Percentiles rank a stretch among this genome's conserved stretches.
Evolutionary conservation across 1,140 invertebrate genomes (phyloP).

Genomic region (Laupala kohalensis): DNA sequence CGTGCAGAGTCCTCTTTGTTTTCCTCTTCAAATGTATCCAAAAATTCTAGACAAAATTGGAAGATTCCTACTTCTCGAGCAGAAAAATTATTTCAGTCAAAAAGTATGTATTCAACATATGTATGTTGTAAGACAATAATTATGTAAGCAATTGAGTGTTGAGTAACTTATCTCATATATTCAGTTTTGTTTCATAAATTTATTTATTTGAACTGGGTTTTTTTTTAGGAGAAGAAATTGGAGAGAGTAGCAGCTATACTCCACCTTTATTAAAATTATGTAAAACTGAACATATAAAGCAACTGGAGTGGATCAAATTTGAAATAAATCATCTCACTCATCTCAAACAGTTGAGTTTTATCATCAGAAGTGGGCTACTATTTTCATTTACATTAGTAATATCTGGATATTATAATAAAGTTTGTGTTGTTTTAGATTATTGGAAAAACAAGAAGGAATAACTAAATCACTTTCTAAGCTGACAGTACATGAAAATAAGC

Average conservation of each 20-base stretch:
- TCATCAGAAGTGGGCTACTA: no score
- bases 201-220: no score
- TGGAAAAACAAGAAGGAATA: background rate
- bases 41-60: background rate
- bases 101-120: no score
- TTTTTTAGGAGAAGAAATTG: background rate
- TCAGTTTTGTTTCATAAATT: no score
- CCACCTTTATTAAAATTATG: conserved; percentile 20
- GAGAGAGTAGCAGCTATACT: background rate
- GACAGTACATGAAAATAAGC: background rate
- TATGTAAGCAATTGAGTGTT: background rate
- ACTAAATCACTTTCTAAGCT: background rate
- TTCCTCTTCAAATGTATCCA: background rate
- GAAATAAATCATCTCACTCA: conserved; percentile 36
- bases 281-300: conserved; percentile 35
- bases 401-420: background rate
- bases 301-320: conserved; percentile 36
- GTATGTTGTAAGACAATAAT: no score
- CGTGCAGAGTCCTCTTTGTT: background rate
- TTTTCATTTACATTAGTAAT: no score
- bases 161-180: no score
- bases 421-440: background rate
- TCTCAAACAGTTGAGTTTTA: conserved; percentile 30
- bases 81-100: no score
- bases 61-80: background rate